A percentile compares a stretch with the other conserved stretches of the same genome.
phyloP scores from a whole-genome alignment of 2,888 invertebrate genomes.

The Agrotis exclamationis region DNA sequence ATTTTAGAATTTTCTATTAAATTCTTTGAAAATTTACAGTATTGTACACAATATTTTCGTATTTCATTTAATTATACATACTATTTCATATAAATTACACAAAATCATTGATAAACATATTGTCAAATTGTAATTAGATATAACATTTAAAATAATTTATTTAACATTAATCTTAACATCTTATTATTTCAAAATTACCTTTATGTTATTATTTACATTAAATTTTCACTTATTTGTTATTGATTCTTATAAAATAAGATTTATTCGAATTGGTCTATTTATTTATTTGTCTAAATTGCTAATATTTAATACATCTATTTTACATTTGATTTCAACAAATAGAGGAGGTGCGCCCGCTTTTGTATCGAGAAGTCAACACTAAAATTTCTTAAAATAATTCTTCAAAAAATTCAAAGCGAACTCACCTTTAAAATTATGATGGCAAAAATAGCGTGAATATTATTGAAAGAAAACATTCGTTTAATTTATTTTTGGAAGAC shows the following conservation, averaged over 20 bases:
- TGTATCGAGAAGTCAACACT: no score
- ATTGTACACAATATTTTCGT: conserved; percentile 4
- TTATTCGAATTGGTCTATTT: conserved; percentile 69
- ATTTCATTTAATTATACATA: conserved; percentile 17
- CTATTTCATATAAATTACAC: conserved; percentile 30
- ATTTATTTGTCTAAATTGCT: conserved; percentile 54
- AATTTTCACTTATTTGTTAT: conserved; percentile 35
- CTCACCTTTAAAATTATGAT: conserved; percentile 27
- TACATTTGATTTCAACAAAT: conserved; percentile 24
- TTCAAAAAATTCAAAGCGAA: no score
- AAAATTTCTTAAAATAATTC: no score
- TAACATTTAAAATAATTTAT: conserved; percentile 44
- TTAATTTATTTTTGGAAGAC: conserved; percentile 58
- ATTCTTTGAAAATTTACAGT: conserved; percentile 5
- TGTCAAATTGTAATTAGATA: conserved; percentile 55
- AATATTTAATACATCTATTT: conserved; percentile 47
- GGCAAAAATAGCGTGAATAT: conserved; percentile 2
- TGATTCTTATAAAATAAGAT: conserved; percentile 60
- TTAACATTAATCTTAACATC: conserved; percentile 37
- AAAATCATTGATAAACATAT: conserved; percentile 56
- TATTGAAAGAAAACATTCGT: conserved; percentile 12
- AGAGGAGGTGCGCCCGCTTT: conserved; percentile 28
- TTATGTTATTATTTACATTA: conserved; percentile 55
- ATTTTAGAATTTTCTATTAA: background rate
- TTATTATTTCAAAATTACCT: conserved; percentile 36